Conservation (phyloP, 35 echinoderm and acorn worm genomes). For the Diadema setosum region DNA sequence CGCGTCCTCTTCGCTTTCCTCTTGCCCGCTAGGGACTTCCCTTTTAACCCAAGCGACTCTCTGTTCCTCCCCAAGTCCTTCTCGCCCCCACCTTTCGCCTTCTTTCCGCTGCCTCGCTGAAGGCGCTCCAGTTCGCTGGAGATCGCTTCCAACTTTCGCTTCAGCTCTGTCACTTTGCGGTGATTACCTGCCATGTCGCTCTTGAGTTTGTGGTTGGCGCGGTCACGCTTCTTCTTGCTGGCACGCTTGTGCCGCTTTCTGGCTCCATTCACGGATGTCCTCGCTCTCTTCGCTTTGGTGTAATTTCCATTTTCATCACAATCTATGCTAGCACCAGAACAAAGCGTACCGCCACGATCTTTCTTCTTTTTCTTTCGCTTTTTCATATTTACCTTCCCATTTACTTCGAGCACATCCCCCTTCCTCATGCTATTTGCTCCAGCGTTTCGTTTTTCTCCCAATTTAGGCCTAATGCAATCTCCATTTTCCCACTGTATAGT, state of each 20-base stretch:
- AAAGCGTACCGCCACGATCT: no score
- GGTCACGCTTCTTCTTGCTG: neutral
- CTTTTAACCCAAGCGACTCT: neutral
- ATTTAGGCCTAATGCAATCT: neutral
- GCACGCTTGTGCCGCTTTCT: neutral
- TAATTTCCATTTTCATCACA: conserved; percentile 5
- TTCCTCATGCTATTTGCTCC: neutral
- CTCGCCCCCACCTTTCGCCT: neutral
- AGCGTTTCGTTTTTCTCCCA: neutral
- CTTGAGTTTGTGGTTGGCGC: neutral
- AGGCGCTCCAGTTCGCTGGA: neutral
- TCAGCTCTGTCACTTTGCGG: neutral
- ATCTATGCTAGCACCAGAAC: no score
- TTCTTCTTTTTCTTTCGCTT: conserved; percentile 1
- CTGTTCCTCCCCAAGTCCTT: neutral
- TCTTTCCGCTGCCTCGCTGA: neutral
- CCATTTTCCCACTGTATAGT: neutral
- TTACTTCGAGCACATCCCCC: neutral
- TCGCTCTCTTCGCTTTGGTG: neutral
- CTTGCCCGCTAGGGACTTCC: neutral
- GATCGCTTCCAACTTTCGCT: neutral
- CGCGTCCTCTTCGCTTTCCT: neutral
- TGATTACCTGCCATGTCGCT: no score
- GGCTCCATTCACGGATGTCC: neutral
- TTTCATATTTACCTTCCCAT: neutral